Evolutionary conservation across 2,888 invertebrate species (phyloP).

Genomic region (Hyposoter didymator): DNA sequence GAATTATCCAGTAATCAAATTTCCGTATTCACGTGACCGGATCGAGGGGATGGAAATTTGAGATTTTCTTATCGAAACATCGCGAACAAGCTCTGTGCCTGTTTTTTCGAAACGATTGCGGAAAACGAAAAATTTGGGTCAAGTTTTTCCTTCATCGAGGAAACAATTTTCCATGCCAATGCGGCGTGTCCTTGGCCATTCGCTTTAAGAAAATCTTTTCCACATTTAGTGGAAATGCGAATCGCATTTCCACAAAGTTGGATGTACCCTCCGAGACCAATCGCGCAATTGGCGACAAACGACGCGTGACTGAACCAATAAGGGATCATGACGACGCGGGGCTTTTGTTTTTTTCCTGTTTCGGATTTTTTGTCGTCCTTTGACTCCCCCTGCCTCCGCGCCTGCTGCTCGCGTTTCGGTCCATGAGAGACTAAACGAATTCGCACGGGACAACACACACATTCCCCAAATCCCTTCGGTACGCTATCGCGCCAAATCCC

Average conservation of each 20-base stretch:
- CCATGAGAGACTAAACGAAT: conserved; percentile 37
- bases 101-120: no score
- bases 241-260: neutral
- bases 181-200: neutral
- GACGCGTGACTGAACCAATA: conserved; percentile 80
- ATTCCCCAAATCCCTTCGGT: conserved; percentile 2
- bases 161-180: neutral
- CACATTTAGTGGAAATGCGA: neutral
- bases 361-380: conserved; percentile 4
- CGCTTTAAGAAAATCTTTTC: no score
- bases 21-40: no score
- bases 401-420: neutral
- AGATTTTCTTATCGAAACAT: no score
- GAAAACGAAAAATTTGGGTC: no score
- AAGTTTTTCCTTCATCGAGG: neutral
- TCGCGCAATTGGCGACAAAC: conserved; percentile 73
- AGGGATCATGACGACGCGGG: conserved; percentile 69
- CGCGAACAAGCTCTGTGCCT: no score
- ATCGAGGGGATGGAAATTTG: no score
- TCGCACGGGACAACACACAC: conserved; percentile 3
- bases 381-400: neutral
- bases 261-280: conserved; percentile 69
- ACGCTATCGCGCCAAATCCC: conserved; percentile 45
- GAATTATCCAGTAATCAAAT: no score
- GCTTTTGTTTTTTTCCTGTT: conserved; percentile 25